Conservation (phyloP, 1,140 invertebrate genomes). For the Aphelinus certus region DNA sequence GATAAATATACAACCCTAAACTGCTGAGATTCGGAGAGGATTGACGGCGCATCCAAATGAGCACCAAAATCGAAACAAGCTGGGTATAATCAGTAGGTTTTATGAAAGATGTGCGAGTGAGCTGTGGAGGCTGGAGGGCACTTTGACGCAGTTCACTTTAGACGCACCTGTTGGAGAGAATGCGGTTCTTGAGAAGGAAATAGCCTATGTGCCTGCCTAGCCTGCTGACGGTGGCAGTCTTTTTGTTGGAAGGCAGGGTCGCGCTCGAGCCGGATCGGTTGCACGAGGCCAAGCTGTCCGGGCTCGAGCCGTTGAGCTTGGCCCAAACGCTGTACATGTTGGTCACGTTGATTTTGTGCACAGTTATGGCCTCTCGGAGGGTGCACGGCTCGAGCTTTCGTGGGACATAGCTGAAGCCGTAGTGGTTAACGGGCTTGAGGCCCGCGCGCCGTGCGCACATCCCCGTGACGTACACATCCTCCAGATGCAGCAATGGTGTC, state of each 20-base stretch:
- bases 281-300: too few relatives aligned
- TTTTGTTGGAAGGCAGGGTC: constrained; percentile 39
- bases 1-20: too few relatives aligned
- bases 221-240: constrained; percentile 43
- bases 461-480: constrained; percentile 89
- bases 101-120: too few relatives aligned
- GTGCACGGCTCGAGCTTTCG: constrained; percentile 64
- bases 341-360: constrained; percentile 56
- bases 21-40: too few relatives aligned
- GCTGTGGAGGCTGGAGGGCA: too few relatives aligned
- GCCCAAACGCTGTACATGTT: constrained; percentile 60
- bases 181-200: constrained; percentile 38
- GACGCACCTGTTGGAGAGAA: constrained; percentile 46
- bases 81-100: too few relatives aligned
- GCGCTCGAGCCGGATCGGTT: background rate
- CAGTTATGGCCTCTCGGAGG: constrained; percentile 57
- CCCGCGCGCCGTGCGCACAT: constrained; percentile 66
- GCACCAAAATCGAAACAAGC: too few relatives aligned
- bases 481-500: constrained; percentile 79
- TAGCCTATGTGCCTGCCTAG: constrained; percentile 51
- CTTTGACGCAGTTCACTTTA: constrained; percentile 14
- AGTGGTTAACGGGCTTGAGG: constrained; percentile 67
- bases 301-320: constrained; percentile 42
- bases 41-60: too few relatives aligned
- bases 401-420: constrained; percentile 70